Conservation (phyloP, 1,140 invertebrate genomes). For the Drosophila tani region DNA sequence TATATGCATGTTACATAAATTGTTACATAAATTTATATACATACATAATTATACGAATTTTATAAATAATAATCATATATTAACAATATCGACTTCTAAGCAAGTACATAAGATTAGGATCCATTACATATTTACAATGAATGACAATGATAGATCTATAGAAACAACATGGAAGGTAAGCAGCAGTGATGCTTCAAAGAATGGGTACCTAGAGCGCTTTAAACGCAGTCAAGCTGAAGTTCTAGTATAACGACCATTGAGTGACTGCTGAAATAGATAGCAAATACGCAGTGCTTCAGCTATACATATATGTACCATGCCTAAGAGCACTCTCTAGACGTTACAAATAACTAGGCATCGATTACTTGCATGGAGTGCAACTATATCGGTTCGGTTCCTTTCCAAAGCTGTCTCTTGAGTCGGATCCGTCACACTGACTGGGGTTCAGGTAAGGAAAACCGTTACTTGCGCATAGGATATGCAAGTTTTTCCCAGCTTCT, state of each 20-base stretch:
- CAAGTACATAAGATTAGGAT: constrained; percentile 53
- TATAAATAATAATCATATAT: constrained; percentile 65
- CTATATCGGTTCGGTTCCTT: constrained; percentile 45
- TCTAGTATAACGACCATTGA: constrained; percentile 25
- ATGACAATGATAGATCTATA: constrained; percentile 57
- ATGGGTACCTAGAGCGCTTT: background rate
- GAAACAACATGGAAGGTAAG: constrained; percentile 53
- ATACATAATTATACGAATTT: constrained; percentile 36
- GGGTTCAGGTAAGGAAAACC: constrained; percentile 5
- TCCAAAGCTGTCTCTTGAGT: constrained; percentile 45
- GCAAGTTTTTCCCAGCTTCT: constrained; percentile 8
- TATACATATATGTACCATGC: constrained; percentile 40
- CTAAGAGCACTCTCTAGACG: constrained; percentile 53
- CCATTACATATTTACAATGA: constrained; percentile 78
- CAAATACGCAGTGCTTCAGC: constrained; percentile 33
- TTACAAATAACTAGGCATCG: constrained; percentile 21
- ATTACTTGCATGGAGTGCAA: constrained; percentile 16
- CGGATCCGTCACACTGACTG: constrained; percentile 16
- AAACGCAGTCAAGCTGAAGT: constrained; percentile 27
- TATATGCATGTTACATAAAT: constrained; percentile 44
- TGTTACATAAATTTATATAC: constrained; percentile 47
- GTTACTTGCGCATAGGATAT: constrained; percentile 17
- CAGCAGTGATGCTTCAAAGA: constrained; percentile 15
- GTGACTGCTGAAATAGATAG: constrained; percentile 64
- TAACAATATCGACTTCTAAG: constrained; percentile 72